Base-by-base conservation (phyloP, 2,888 invertebrate species). In the Pseudococcus viburni region DNA sequence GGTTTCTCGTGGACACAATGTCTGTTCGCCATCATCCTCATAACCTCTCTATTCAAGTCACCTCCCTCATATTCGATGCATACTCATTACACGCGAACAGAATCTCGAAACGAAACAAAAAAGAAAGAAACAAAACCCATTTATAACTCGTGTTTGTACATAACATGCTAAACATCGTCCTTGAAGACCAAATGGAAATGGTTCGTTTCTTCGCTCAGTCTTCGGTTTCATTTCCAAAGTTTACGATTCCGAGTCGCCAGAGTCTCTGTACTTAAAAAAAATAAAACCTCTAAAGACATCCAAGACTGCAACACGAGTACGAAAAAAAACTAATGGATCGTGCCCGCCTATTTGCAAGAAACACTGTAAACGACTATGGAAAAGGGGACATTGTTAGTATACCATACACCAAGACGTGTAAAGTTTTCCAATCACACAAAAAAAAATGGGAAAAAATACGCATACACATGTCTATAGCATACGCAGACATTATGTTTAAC, bases 341-440 rank as follows among this genome's bases (percentile, higher is more conserved):
- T 64, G 22, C 26, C 8, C 11, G 9, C 22, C 22, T 68, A 26
- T 26, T 26, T 68, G 12, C 9, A 68, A 42, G 42, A 42, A 6
- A 42, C 42, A 9, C 42, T 6, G 42, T 9, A 26, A 26, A 26
- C 12, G 22, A 64, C 68, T 68, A 19, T 64, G 19, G 12, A 64
- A 68, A 68, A 68, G 68, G 68, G 26, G 77, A 17, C n/a, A 77
- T 77, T 77, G 77, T 77, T 77, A 6, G 55, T 55, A 42, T n/a
- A 55, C n/a, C 55, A 77, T 55, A 77, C 42, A n/a, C n/a, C 55
- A 77, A 77, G 77, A 77, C 77, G 39, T 77, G 77, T 77, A 77
- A 77, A 77, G 77, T 77, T 77, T 77, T 77, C 77, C 77, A n/a
- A 77, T 33, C 42, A 42, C 42, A 77, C 17, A 77, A 42, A 77